phyloP scores from a whole-genome alignment of 2,888 invertebrate species.

The Phortica okadai region DNA sequence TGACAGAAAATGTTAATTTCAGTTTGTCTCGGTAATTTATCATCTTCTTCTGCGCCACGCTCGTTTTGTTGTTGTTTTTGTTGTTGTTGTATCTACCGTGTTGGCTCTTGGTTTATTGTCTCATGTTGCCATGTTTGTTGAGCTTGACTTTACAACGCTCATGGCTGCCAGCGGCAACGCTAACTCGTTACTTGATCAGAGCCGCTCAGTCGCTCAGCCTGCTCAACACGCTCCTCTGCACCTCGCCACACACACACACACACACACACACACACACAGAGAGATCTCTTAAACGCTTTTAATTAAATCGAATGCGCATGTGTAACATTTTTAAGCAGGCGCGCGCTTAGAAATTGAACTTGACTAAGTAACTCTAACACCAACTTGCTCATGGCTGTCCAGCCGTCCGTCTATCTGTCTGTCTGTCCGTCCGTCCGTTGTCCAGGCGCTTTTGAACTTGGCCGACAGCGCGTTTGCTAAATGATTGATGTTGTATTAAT shows the following conservation, averaged over 20 bases:
- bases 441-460: constrained; percentile 67
- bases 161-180: too few relatives aligned
- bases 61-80: constrained; percentile 24
- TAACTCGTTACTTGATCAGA: too few relatives aligned
- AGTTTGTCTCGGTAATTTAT: constrained; percentile 69
- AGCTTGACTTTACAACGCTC: too few relatives aligned
- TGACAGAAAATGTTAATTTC: constrained; percentile 63
- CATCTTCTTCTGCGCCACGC: constrained; percentile 51
- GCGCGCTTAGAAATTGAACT: too few relatives aligned
- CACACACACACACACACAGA: too few relatives aligned
- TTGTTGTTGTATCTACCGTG: constrained; percentile 9
- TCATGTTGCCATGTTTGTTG: too few relatives aligned
- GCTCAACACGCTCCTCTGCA: too few relatives aligned
- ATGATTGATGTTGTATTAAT: constrained; percentile 76
- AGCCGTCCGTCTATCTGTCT: too few relatives aligned
- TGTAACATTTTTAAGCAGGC: constrained; percentile 63
- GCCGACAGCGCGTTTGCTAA: constrained; percentile 72
- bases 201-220: too few relatives aligned
- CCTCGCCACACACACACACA: too few relatives aligned
- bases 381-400: not conserved
- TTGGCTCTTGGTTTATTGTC: constrained; percentile 16
- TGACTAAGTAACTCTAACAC: not conserved
- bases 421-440: too few relatives aligned
- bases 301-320: constrained; percentile 72
- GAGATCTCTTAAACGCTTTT: constrained; percentile 63